These are phyloP conservation scores for Drosophila miranda DNA, from an alignment of 1,140 invertebrate species.

Conservation along the genomic window DNA sequence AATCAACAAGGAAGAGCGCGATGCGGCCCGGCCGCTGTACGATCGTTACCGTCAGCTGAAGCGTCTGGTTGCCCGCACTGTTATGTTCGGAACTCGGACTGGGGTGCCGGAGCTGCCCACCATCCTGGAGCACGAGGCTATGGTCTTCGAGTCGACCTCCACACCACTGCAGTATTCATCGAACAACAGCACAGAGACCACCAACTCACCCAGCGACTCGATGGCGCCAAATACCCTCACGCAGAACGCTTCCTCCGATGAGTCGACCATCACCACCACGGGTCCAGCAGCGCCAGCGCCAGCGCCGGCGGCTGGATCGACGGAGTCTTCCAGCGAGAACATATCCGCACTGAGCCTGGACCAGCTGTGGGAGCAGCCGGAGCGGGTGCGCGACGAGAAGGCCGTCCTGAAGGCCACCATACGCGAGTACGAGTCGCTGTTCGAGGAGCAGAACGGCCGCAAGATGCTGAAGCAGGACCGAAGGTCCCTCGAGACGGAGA, in stretches of 20 bases:
- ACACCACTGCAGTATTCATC: conserved; percentile 83
- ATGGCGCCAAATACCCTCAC: conserved; percentile 83
- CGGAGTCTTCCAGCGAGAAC: conserved; percentile 84
- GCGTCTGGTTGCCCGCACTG: conserved; percentile 87
- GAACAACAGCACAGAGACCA: conserved; percentile 78
- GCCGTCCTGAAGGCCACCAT: conserved; percentile 89
- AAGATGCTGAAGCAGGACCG: conserved; percentile 93
- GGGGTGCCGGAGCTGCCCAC: conserved; percentile 89
- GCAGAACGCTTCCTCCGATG: conserved; percentile 74
- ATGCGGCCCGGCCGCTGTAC: conserved; percentile 93
- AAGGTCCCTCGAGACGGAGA: conserved; percentile 87
- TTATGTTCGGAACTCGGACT: conserved; percentile 62
- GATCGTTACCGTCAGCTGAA: conserved; percentile 95
- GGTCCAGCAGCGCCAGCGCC: background rate
- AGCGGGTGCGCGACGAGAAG: conserved; percentile 89
- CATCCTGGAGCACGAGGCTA: conserved; percentile 95
- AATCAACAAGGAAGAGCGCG: conserved; percentile 90
- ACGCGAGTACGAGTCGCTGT: conserved; percentile 92
- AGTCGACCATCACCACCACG: conserved; percentile 73
- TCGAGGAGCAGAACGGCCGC: conserved; percentile 90
- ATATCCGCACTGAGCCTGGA: conserved; percentile 88
- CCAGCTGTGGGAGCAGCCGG: conserved; percentile 89
- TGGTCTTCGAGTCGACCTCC: conserved; percentile 88
- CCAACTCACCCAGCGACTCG: conserved; percentile 83
- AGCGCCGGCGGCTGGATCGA: no score